Evolutionary conservation across 35 echinoderm and acorn worm species (phyloP).

Genomic region (Ophiothrix spiculata): DNA sequence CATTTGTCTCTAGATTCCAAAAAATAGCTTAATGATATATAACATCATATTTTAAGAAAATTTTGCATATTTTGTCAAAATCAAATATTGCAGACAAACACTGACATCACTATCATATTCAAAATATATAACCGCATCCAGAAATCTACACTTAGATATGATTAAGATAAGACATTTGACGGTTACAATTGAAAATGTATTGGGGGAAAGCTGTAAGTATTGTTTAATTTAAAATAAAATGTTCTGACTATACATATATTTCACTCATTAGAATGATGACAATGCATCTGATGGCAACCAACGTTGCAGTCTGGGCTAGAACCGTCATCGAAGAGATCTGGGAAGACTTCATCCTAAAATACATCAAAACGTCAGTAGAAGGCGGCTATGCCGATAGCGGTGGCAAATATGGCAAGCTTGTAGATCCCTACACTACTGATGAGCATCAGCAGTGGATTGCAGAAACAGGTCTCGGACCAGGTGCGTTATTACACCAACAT

Average conservation of each 20-base stretch:
- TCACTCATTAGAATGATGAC: slow-evolving; percentile 46
- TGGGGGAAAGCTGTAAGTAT: too few relatives aligned
- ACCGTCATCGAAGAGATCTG: slow-evolving; percentile 90
- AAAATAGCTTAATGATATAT: too few relatives aligned
- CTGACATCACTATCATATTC: too few relatives aligned
- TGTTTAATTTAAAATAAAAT: background rate
- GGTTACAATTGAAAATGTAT: too few relatives aligned
- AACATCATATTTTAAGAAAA: too few relatives aligned
- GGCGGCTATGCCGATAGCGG: background rate
- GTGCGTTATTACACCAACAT: background rate
- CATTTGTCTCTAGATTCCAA: too few relatives aligned
- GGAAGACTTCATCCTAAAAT: slow-evolving; percentile 88
- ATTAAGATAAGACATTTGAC: too few relatives aligned
- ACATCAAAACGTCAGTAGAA: slow-evolving; percentile 57
- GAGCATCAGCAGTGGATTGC: slow-evolving; percentile 4
- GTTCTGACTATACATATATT: background rate
- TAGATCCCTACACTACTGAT: slow-evolving; percentile 19
- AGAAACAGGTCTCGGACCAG: background rate
- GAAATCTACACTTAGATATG: too few relatives aligned
- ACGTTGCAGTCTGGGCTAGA: slow-evolving; percentile 71
- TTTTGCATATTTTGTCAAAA: too few relatives aligned
- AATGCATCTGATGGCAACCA: slow-evolving; percentile 86
- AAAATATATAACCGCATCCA: too few relatives aligned
- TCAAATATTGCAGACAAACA: too few relatives aligned
- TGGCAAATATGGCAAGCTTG: slow-evolving; percentile 10